Percentiles rank a stretch among this genome's conserved stretches.
phyloP scores from a whole-genome alignment of 2,888 invertebrate species.

The Galerucella calmariensis region DNA sequence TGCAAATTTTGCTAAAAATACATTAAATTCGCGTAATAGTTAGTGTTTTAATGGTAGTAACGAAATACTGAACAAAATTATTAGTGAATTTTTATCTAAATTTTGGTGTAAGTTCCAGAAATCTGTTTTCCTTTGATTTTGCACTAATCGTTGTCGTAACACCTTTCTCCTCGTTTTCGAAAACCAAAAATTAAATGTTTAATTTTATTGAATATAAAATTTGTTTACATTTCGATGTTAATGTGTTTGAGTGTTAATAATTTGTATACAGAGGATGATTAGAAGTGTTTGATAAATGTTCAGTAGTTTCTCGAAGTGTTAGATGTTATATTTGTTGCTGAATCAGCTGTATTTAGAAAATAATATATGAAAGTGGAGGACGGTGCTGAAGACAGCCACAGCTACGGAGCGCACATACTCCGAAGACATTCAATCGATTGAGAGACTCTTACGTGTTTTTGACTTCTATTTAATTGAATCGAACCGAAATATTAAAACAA shows the following conservation, averaged over 20 bases:
- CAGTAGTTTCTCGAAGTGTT: constrained; percentile 50
- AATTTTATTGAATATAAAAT: constrained; percentile 44
- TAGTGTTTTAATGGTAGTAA: constrained; percentile 42
- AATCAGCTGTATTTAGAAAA: constrained; percentile 41
- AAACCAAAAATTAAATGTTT: constrained; percentile 45
- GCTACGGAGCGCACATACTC: constrained; percentile 25
- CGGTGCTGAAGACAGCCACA: constrained; percentile 26
- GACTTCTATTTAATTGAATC: constrained; percentile 15
- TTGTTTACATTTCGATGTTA: constrained; percentile 49
- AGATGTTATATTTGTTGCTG: constrained; percentile 52
- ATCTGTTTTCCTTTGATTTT: constrained; percentile 55
- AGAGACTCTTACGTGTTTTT: constrained; percentile 25
- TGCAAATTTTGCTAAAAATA: constrained; percentile 48
- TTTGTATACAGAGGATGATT: constrained; percentile 46
- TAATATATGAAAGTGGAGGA: constrained; percentile 34
- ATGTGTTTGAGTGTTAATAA: constrained; percentile 51
- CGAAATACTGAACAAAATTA: constrained; percentile 58
- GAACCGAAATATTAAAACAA: constrained; percentile 31
- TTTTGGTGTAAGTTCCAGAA: constrained; percentile 59
- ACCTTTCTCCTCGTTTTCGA: constrained; percentile 47
- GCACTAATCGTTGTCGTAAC: constrained; percentile 60
- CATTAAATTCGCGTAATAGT: constrained; percentile 43
- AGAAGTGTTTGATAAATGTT: constrained; percentile 49
- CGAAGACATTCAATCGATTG: constrained; percentile 31
- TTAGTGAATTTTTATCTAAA: constrained; percentile 59